Percentiles rank a stretch among this genome's conserved stretches.
phyloP scores from a whole-genome alignment of 2,888 invertebrate species.

The Lacanobia oleracea region DNA sequence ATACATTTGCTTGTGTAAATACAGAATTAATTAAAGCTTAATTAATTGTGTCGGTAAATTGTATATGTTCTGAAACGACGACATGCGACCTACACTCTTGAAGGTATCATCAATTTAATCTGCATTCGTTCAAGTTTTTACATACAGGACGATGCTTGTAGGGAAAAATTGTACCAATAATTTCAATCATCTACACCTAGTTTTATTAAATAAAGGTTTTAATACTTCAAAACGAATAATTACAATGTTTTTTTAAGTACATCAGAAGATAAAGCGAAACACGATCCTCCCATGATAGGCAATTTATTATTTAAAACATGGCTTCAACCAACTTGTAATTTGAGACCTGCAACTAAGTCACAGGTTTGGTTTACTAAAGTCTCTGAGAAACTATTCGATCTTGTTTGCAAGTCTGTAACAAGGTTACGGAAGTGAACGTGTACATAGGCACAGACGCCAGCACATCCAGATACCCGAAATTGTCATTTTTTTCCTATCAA shows the following conservation, averaged over 20 bases:
- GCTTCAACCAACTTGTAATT: slow-evolving; percentile 17
- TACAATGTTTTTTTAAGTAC: not conserved
- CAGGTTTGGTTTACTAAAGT: slow-evolving; percentile 7
- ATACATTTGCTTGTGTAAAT: slow-evolving; percentile 54
- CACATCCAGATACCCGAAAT: no score
- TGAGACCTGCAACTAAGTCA: slow-evolving; percentile 28
- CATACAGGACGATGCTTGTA: not conserved
- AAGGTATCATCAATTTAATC: slow-evolving; percentile 52
- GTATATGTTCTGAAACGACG: slow-evolving; percentile 34
- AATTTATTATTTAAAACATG: slow-evolving; percentile 16
- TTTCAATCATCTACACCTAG: not conserved
- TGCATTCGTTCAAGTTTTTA: slow-evolving; percentile 28
- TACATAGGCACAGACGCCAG: not conserved
- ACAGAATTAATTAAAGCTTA: slow-evolving; percentile 59
- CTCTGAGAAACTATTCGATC: slow-evolving; percentile 22
- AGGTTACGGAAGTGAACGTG: not conserved
- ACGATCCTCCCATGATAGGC: not conserved
- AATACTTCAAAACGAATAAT: not conserved
- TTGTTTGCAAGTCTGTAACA: slow-evolving; percentile 7
- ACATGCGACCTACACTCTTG: slow-evolving; percentile 45
- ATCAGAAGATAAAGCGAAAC: not conserved
- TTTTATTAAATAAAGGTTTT: not conserved
- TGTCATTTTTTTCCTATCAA: no score
- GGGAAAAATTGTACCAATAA: not conserved
- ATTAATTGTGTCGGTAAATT: slow-evolving; percentile 60